Base-by-base conservation (phyloP, 2,797 vertebrate species). In the Ptychadena robeensis region DNA sequence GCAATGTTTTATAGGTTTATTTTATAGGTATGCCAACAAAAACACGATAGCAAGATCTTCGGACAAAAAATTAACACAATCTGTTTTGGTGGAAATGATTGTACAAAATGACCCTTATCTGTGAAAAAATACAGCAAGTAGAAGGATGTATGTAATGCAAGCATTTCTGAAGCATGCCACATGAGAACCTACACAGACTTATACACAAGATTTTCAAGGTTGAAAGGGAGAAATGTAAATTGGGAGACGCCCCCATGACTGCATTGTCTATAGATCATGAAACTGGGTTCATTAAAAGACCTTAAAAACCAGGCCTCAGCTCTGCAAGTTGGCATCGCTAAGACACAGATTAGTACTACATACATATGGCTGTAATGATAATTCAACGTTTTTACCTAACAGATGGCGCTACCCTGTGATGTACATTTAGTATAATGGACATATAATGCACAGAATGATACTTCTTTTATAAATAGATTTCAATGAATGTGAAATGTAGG, bases 1-100 rank as follows among this genome's bases (percentile, higher is more conserved):
- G 25, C 31, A 64, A 67, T 69, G 53, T 6, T 64, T 44, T 32
- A 34, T 64, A 37, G 15, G 7, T 38, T 78, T 65, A 15, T 35
- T 78, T 83, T 63, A 76, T 53, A 63, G 53, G 53, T 11, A 12
- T 68, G 6, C 32, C 27, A 69, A 63, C 27, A 75, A 35, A 73
- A 66, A 27, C 31, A 73, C 5, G 35, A 18, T 18, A 61, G 48
- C 63, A 38, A 63, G 53, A 22, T 32, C 14, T 79, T 71, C 18
- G 3, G 28, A 27, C 5, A 22, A 15, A n/a, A 53, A 12, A 27
- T 14, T 61, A 70, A 67, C 2, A 30, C 1, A 38, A 1, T 22
- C 30, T 57, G 12, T 25, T 48, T 53, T 53, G 44, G 18, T 53
- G 10, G 44, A 22, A 53, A 53, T 53, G 6, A 53, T n/a, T 53